Base-by-base conservation (phyloP, 2,888 invertebrate species). In the Rhingia rostrata region DNA sequence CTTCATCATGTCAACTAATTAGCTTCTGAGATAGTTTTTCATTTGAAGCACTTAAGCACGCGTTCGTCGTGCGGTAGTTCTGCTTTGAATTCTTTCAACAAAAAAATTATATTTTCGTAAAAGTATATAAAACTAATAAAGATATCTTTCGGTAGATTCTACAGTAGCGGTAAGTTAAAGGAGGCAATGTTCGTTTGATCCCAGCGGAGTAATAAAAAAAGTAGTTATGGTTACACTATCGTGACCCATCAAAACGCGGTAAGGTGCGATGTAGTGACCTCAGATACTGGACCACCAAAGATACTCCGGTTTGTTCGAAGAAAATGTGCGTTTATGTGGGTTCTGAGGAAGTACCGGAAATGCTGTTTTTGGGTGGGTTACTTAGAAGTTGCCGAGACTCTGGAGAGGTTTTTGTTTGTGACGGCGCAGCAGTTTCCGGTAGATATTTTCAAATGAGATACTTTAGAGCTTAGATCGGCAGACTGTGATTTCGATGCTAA, bases 1-100 rank as follows among this genome's bases (percentile, higher is more conserved):
- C 84, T 84, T 84, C 74, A 80, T 80, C 66, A 80, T 80, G 84
- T 80, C 74, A 75, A 54, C 70, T 70, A 84, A 80, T 84, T 80
- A 80, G 58, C 63, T 58, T 35, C 60, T 56, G 72, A 72, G 67
- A 73, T 83, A 63, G 73, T 73, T 67, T 79, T 73, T 73, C 41
- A 73, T 58, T 63, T 63, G 73, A 79, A 64, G 51, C 79, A 79
- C 83, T 79, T 79, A 79, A 83, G 83, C 67, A 79, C 79, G 83
- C 83, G 79, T 58, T 41, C 45, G 22, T 22, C 22, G 43, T 10
- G 79, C 83, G 73, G 79, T 73, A 58, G 14, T 56, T 78, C 33
- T 12, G 22, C 66, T 79, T 73, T 77, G 64, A 61, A 43, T 43
- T 63, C 9, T 35, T 30, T 14, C 9, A 30, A 56, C 39, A 49